Conservation (phyloP, 2,888 invertebrate genomes). For the Macrosiphum euphorbiae region DNA sequence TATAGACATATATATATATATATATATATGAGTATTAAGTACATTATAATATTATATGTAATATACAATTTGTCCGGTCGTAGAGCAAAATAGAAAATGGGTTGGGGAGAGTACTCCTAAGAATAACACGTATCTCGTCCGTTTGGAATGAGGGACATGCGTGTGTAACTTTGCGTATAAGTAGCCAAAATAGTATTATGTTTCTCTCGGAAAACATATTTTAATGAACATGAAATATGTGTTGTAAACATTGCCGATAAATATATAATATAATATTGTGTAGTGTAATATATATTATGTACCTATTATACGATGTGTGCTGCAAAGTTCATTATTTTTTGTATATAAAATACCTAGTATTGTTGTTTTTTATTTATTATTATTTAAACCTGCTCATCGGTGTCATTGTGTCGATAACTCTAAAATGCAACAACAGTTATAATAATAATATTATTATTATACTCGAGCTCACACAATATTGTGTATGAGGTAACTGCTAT, state of each 20-base stretch:
- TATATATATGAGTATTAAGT: not conserved
- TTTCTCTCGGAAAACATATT: not conserved
- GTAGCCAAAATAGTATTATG: not conserved
- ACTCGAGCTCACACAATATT: not conserved
- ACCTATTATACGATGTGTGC: no score
- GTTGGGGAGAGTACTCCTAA: not conserved
- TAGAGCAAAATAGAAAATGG: not conserved
- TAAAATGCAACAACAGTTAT: not conserved
- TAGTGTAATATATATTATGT: not conserved
- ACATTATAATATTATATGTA: not conserved
- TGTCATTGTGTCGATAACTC: not conserved
- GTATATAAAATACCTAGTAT: no score
- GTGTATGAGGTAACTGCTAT: not conserved
- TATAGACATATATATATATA: not conserved
- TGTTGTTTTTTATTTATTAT: not conserved
- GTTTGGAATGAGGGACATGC: not conserved
- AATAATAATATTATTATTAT: not conserved
- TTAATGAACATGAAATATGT: not conserved
- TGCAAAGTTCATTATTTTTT: not conserved
- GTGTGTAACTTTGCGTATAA: not conserved
- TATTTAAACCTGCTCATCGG: not conserved
- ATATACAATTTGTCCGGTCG: not conserved
- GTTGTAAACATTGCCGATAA: not conserved
- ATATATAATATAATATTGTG: not conserved
- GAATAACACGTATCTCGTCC: not conserved